A percentile compares a stretch with the other conserved stretches of the same genome.
phyloP scores from a whole-genome alignment of 2,797 vertebrate species.

The Acipenser ruthenus region DNA sequence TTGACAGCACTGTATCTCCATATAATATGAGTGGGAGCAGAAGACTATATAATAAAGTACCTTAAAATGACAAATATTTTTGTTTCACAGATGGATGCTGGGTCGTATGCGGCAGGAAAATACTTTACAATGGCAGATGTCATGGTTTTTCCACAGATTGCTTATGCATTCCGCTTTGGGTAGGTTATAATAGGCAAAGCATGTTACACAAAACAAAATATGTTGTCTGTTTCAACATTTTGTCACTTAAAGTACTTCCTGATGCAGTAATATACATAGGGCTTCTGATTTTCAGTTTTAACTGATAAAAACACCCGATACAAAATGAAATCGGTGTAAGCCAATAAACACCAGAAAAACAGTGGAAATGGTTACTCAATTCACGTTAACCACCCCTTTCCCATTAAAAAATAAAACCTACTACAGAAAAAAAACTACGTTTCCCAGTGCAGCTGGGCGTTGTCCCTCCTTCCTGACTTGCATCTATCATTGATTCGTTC shows the following conservation, averaged over 20 bases:
- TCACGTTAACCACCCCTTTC: too few species aligned
- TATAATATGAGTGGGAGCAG: neutral
- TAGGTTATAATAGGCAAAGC: constrained; percentile 24
- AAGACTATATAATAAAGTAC: neutral
- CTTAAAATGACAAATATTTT: neutral
- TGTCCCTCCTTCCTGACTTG: too few species aligned
- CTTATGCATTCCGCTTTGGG: constrained; percentile 42
- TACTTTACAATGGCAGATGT: constrained; percentile 53
- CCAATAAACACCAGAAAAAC: too few species aligned
- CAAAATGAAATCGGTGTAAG: too few species aligned
- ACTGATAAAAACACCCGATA: too few species aligned
- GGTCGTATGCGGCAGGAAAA: constrained; percentile 43
- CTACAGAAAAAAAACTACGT: too few species aligned
- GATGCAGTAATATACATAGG: too few species aligned
- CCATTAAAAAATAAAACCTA: too few species aligned
- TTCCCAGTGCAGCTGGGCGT: too few species aligned
- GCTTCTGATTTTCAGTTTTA: too few species aligned
- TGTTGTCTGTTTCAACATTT: neutral
- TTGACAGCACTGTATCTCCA: neutral
- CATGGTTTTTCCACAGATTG: constrained; percentile 36
- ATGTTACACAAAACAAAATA: neutral
- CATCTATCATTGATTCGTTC: too few species aligned
- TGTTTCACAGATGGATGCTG: constrained; percentile 25
- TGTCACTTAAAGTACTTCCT: neutral
- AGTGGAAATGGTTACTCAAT: too few species aligned